Base-by-base conservation (phyloP, 2,797 vertebrate genomes). In the Anas flavirostris region DNA sequence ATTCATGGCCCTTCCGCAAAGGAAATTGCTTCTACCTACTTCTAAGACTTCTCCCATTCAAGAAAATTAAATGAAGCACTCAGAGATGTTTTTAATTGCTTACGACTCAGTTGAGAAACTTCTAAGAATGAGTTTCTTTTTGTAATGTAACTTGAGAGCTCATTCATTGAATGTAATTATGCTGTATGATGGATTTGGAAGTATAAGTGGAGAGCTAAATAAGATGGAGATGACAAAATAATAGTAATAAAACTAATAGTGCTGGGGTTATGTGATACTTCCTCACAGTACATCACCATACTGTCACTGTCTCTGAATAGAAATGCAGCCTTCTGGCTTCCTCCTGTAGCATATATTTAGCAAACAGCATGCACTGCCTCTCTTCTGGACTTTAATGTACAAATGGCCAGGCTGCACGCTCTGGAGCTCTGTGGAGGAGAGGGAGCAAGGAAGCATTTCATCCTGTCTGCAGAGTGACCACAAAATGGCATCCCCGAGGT, bases 21-120 rank as follows among this genome's bases (percentile, higher is more conserved):
- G 96, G 95, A 97, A 97, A 97, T 97, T 94, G 88, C 94, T 97
- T 94, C 70, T 97, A 96, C 94, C 91, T 96, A 94, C 93, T 94
- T 97, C 93, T 95, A 93, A 96, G 94, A 39, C 86, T 95, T 87
- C 48, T 92, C 81, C 83, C 87, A 86, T 92, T 95, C 91, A 95
- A 92, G 82, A 96, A 97, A 97, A 96, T 96, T 92, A 96, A 94
- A 91, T 0, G 3, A 93, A 96, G 75, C 78, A 79, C 60, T 95
- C 52, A 19, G 88, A 94, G 82, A 96, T 92, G 80, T 82, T 91
- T 96, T 95, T 97, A 97, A 96, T 97, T 97, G 95, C 90, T 82
- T 87, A 67, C 6, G 73, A 95, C 86, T 97, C 94, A 96, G 91
- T 83, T 96, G 95, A 97, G 95, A 94, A 97, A 96, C 94, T 97